A percentile compares a stretch with the other conserved stretches of the same genome.
phyloP scores from a whole-genome alignment of 2,797 vertebrate species.

The Clarias pachynema region DNA sequence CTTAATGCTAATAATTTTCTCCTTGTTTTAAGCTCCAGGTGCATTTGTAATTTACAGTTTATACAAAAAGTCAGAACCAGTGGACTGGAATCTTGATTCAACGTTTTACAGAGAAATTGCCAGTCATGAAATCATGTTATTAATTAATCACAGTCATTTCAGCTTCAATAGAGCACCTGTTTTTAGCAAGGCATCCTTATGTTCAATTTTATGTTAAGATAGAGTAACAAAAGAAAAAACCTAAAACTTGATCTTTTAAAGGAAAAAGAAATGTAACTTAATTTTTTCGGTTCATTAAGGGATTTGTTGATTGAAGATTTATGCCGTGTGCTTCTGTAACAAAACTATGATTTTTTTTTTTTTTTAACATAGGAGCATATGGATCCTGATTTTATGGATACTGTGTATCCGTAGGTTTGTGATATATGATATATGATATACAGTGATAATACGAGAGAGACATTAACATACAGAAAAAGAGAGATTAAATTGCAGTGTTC shows the following conservation, averaged over 20 bases:
- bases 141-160: not conserved
- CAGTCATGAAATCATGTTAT: not conserved
- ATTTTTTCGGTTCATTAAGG: not conserved
- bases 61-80: not conserved
- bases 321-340: slow-evolving; percentile 24
- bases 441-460: slow-evolving; percentile 76
- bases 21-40: not conserved
- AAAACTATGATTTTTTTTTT: not conserved
- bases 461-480: slow-evolving; percentile 75
- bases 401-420: slow-evolving; percentile 89
- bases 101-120: not conserved
- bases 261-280: not conserved
- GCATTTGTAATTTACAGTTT: not conserved
- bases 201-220: not conserved
- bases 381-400: slow-evolving; percentile 88
- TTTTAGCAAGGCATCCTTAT: not conserved
- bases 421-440: slow-evolving; percentile 74
- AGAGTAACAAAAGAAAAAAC: not conserved
- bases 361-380: slow-evolving; percentile 74
- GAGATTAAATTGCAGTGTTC: slow-evolving; percentile 75
- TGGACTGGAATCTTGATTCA: not conserved
- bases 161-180: not conserved
- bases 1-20: not conserved
- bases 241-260: not conserved
- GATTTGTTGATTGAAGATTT: slow-evolving; percentile 29